Evolutionary conservation across 2,888 invertebrate genomes (phyloP), one percentile per base, ranked within the genome.

Genomic region (Ctenicera cuprea): DNA sequence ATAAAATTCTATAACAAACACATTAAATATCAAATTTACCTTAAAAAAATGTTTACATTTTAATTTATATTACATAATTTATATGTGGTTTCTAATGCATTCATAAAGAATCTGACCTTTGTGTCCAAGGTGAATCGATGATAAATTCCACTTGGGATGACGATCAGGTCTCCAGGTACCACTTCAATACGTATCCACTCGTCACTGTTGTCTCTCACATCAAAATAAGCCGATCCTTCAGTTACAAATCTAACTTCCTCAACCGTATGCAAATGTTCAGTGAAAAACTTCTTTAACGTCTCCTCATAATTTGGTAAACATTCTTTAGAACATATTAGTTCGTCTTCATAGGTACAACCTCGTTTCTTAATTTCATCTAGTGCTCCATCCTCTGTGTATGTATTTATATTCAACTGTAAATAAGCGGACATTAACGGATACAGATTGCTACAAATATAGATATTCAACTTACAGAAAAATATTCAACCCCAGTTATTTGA

Each of bases 141-240:
- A 87, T 99, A 99, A 80, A 98, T 97, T 14, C 99, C 99, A 74
- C 96, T 94, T 0, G 99, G 99, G 70, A 99, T 91, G 71, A 98
- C 91, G 74, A 99, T 91, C 88, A 99, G 89, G 88, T 99, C 99
- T 0, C 97, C 97, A 0, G 94, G 89, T 0, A 87, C 87, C 0
- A 97, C 95, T 77, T 93, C 90, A 73, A 99, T 95, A 48, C 99
- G 92, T 80, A 99, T 94, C 99, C 99, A 99, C 76, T 93, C 89
- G 83, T 99, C 98, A 33, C 91, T 85, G 0, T 85, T 88, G 82
- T 97, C 95, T 20, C 99, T 90, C 0, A 98, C 97, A 87, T 99
- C 99, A 86, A 99, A 99, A 87, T 98, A 99, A 0, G 98, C 98
- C 0, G 95, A 94, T 0, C 97, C 97, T 59, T 95, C 95, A 30